Base-by-base conservation (phyloP, 2,888 invertebrate genomes). In the Mimumesa dahlbomi region DNA sequence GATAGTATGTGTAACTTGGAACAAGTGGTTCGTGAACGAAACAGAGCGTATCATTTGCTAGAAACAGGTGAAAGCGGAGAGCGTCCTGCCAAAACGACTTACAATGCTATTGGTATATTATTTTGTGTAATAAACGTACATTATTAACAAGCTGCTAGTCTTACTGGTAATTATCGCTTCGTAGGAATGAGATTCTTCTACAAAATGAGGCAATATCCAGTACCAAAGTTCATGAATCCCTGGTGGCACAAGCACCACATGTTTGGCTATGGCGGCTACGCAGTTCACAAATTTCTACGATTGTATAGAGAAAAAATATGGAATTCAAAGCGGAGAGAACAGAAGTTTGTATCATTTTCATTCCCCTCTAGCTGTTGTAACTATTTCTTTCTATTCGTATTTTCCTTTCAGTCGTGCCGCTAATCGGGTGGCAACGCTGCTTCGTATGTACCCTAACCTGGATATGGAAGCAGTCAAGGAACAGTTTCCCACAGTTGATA, bases 1-100 rank as follows among this genome's bases (percentile, higher is more conserved):
- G 95, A 96, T 79, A 98, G 98, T 14, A 99, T 99, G 99, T 92
- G 93, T 71, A 97, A 98, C 88, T 91, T 99, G 63, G 96, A 99
- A 90, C 91, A 91, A 14, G 97, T 99, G 0, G 94, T 99, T 0
- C 92, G 95, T 58, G 99, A 99, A 90, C 92, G 99, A 73, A 98
- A 99, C 88, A 90, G 92, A 76, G 99, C 99, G 0, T 97, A 96
- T 90, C 94, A 95, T 88, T 87, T 94, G 77, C 90, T 99, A 54
- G 99, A 99, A 91, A 97, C 96, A 4, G 98, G 97, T 0, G 93
- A 94, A 85, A 93, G 92, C 63, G 97, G 96, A 2, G 96, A 97
- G 88, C 91, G 95, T 38, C 95, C 95, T 1, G 91, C 91, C 0
- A 91, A 92, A 84, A 84, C 93, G 69, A 92, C 91, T 14, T 84